These are phyloP conservation scores for Brassicogethes aeneus DNA, from an alignment of 2,888 invertebrate genomes.

Conservation along the genomic window DNA sequence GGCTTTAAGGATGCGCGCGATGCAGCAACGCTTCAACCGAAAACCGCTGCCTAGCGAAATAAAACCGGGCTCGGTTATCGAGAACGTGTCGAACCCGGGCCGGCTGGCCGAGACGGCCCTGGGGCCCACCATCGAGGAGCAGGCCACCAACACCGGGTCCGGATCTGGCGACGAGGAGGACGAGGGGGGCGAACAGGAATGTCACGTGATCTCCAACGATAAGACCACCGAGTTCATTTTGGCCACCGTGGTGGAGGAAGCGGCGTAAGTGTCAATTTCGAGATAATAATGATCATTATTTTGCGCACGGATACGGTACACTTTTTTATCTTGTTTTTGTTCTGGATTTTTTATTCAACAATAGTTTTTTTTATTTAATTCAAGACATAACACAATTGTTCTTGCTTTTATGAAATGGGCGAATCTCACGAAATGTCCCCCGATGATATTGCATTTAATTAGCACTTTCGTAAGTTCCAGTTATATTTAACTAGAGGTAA, in stretches of 20 bases:
- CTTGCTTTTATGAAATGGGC: too few species aligned
- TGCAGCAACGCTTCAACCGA: constrained; percentile 71
- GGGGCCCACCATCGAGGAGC: constrained; percentile 62
- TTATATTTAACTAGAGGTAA: too few species aligned
- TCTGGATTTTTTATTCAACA: too few species aligned
- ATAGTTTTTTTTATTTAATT: too few species aligned
- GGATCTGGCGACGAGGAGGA: constrained; percentile 79
- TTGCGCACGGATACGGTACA: too few species aligned
- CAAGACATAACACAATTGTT: too few species aligned
- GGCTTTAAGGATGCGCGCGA: constrained; percentile 79
- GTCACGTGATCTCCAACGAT: constrained; percentile 82
- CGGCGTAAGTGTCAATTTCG: constrained; percentile 56
- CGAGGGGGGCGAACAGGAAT: constrained; percentile 55
- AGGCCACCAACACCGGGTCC: constrained; percentile 82
- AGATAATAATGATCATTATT: too few species aligned
- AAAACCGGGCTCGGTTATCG: constrained; percentile 74
- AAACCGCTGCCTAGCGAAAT: constrained; percentile 68
- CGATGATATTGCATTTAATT: too few species aligned
- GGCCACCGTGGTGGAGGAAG: constrained; percentile 79
- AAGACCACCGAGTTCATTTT: constrained; percentile 86
- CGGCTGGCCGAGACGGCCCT: constrained; percentile 68
- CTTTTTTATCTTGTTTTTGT: too few species aligned
- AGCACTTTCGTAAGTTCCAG: too few species aligned
- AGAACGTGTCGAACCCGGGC: constrained; percentile 77
- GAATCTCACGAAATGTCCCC: too few species aligned